Conservation (phyloP, 2,888 invertebrate genomes). For the Apotomis turbidana region DNA sequence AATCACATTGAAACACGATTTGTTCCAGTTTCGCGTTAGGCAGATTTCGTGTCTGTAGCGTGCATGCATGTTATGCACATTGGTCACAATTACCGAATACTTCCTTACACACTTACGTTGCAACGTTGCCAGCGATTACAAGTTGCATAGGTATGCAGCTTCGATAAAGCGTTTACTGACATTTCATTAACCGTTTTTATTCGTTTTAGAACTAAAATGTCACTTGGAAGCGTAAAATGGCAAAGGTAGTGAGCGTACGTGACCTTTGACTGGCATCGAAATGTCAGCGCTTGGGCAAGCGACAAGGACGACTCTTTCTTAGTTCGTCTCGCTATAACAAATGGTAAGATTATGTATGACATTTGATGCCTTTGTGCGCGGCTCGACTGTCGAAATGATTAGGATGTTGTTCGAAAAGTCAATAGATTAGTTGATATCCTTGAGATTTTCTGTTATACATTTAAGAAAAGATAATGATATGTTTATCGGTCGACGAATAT, state of each 20-base stretch:
- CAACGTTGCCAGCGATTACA: constrained; percentile 41
- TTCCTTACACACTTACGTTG: constrained; percentile 40
- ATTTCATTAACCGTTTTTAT: constrained; percentile 54
- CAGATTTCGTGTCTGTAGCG: constrained; percentile 9
- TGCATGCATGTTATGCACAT: constrained; percentile 28
- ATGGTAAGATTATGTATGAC: constrained; percentile 75
- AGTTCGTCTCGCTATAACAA: constrained; percentile 71
- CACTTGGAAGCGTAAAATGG: constrained; percentile 70
- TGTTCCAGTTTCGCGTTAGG: constrained; percentile 18
- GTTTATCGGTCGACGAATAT: neutral
- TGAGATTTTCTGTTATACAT: constrained; percentile 62
- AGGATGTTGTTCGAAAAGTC: constrained; percentile 68
- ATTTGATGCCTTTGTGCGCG: constrained; percentile 74
- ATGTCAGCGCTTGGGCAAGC: constrained; percentile 82
- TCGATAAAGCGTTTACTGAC: constrained; percentile 36
- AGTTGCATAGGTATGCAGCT: constrained; percentile 29
- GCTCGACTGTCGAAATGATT: constrained; percentile 74
- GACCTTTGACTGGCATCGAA: constrained; percentile 80
- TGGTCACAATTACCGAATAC: constrained; percentile 39
- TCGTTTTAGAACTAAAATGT: constrained; percentile 68
- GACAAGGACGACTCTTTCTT: constrained; percentile 82
- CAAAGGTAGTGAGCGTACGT: constrained; percentile 78
- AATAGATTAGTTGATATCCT: constrained; percentile 77
- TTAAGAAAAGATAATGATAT: neutral
- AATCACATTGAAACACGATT: constrained; percentile 24